Evolutionary conservation across 2,888 invertebrate genomes (phyloP), one percentile per base, ranked within the genome.

Genomic region (Pediacus dermestoides): DNA sequence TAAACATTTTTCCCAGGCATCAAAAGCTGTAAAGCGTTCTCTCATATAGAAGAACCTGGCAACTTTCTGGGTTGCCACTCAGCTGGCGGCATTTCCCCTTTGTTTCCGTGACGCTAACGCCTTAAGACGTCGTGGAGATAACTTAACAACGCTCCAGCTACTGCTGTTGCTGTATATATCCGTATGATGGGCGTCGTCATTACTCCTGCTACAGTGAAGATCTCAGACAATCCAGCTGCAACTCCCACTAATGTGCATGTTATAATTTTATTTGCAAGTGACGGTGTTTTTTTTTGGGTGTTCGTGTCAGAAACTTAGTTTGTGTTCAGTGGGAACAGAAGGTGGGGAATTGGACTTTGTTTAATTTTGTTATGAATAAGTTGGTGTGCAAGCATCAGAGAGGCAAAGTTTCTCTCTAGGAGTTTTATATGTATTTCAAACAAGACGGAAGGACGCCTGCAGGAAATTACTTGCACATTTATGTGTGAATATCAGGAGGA

Each of bases 221-320:
- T n/a, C n/a, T n/a, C n/a, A 43, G 35, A 40, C 42, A 40, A 44
- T 42, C 39, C 37, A 28, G 27, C 33, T 40, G 39, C 31, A 27
- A 50, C 47, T 46, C 44, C 44, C 47, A 41, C 48, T 57, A 58
- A 57, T 56, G 57, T 56, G 50, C 52, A 55, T 53, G 52, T 57
- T 54, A 53, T 57, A 56, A 57, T 58, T 55, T 54, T 53, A 53
- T 55, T 52, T 55, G 42, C n/a, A n/a, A 33, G 33, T 23, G 25
- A 34, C 25, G 30, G 34, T 25, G 28, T 16, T 13, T 15, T 30
- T 42, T 42, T 41, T 22, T 32, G 32, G 22, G 9, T 16, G 18
- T 12, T 37, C 13, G 15, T 11, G 30, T 36, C 22, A 16, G 37
- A 31, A 44, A 34, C 23, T 39, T 34, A 33, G 23, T 30, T 23